Evolutionary conservation across 2,797 vertebrate genomes (phyloP).

Genomic region (Craterocephalus amniculus): DNA sequence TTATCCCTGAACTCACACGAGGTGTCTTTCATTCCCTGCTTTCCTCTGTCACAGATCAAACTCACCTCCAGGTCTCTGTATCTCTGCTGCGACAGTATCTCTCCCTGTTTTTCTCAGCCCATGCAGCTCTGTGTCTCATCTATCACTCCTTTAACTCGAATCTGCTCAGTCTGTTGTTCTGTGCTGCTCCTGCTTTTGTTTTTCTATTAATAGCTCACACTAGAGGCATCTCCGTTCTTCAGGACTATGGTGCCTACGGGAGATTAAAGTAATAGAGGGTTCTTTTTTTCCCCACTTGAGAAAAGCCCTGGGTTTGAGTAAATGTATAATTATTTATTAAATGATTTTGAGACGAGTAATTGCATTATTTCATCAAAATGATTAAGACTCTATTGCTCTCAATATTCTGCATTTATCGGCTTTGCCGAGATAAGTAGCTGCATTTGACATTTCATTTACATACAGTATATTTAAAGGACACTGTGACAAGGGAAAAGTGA

Average conservation of each 20-base stretch:
- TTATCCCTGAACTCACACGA: constrained; percentile 26
- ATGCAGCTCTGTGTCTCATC: constrained; percentile 19
- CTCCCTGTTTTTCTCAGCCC: constrained; percentile 15
- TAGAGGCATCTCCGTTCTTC: constrained; percentile 40
- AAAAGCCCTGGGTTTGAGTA: constrained; percentile 5
- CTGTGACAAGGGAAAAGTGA: background rate
- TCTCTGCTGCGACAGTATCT: constrained; percentile 13
- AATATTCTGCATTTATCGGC: constrained; percentile 1
- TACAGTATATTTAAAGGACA: background rate
- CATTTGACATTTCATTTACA: background rate
- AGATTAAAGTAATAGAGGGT: constrained; percentile 14
- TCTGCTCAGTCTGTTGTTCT: constrained; percentile 43
- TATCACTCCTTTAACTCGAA: constrained; percentile 21
- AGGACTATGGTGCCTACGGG: constrained; percentile 23
- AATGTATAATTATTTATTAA: background rate
- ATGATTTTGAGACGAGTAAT: background rate
- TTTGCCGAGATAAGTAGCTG: background rate
- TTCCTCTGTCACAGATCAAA: constrained; percentile 31
- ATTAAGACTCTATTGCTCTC: background rate
- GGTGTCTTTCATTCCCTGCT: constrained; percentile 31
- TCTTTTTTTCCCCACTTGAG: no score
- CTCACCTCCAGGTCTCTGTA: constrained; percentile 32
- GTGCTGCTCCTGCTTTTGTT: constrained; percentile 47
- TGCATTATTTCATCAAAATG: background rate
- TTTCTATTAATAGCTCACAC: constrained; percentile 62